A percentile compares a stretch with the other conserved stretches of the same genome.
phyloP scores from a whole-genome alignment of 2,797 vertebrate genomes.

The Morelia viridis region DNA sequence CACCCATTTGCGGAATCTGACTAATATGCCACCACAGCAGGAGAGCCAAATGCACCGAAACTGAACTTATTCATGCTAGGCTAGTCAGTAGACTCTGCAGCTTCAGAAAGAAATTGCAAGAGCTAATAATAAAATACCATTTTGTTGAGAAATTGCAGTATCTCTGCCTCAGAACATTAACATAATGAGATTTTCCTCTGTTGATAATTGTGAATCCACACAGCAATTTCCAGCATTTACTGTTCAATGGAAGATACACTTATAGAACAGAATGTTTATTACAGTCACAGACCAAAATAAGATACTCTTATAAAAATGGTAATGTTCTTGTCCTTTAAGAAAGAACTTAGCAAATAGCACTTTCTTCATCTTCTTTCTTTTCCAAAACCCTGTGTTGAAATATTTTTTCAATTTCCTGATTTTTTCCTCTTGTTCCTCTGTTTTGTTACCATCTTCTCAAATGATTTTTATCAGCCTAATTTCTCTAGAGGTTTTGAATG shows the following conservation, averaged over 20 bases:
- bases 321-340: background rate
- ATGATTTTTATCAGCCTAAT: background rate
- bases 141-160: background rate
- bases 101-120: background rate
- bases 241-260: background rate
- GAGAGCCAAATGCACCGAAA: fast-evolving
- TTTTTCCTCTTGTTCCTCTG: background rate
- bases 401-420: background rate
- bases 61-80: constrained; percentile 1
- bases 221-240: background rate
- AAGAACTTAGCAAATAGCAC: background rate
- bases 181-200: background rate
- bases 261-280: background rate
- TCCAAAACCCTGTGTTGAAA: background rate
- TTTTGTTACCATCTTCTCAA: background rate
- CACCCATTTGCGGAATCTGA: background rate
- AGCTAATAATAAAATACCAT: background rate
- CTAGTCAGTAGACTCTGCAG: background rate
- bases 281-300: background rate
- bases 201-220: background rate
- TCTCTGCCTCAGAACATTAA: background rate
- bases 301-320: background rate
- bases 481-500: background rate
- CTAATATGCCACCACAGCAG: constrained; percentile 24
- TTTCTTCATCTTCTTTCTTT: background rate